Evolutionary conservation across 2,797 vertebrate species (phyloP).

Genomic region (Anas georgica): DNA sequence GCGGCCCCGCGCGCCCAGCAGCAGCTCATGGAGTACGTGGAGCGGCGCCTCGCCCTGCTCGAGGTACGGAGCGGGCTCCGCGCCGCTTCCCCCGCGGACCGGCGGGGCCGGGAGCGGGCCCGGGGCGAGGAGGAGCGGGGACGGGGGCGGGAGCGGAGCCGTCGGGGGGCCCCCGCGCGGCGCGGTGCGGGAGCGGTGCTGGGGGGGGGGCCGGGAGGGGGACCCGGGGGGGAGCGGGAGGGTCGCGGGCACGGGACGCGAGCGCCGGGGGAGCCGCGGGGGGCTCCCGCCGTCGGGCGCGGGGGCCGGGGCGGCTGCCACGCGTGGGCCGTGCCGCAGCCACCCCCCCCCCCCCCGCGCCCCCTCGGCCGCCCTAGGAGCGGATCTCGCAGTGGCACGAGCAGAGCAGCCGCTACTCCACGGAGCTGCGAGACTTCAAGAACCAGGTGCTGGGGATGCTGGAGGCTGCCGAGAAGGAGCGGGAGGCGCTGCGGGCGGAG

Average conservation of each 20-base stretch:
- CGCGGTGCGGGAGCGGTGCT: accelerated
- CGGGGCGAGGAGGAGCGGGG: accelerated
- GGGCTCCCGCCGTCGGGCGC: accelerated
- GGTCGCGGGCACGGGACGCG: accelerated
- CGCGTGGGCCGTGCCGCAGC: accelerated
- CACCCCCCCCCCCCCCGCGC: too few species aligned
- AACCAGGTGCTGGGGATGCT: constrained; percentile 86
- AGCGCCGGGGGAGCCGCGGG: accelerated
- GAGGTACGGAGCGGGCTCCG: constrained; percentile 84
- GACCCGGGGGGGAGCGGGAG: not conserved
- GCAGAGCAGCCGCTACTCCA: constrained; percentile 87
- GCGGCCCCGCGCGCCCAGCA: constrained; percentile 77
- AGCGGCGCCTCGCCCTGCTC: constrained; percentile 88
- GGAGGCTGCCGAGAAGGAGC: constrained; percentile 84
- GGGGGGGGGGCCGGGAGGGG: not conserved
- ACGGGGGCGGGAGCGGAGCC: not conserved
- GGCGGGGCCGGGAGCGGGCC: not conserved
- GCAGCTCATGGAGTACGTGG: constrained; percentile 95
- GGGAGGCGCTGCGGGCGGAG: constrained; percentile 79
- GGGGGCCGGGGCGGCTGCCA: not conserved
- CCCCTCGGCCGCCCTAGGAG: too few species aligned
- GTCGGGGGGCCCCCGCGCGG: not conserved
- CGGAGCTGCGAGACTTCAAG: constrained; percentile 89
- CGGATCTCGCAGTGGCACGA: constrained; percentile 86
- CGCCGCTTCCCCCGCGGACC: accelerated